phyloP scores from a whole-genome alignment of 1,140 invertebrate genomes.

The Procambarus clarkii region DNA sequence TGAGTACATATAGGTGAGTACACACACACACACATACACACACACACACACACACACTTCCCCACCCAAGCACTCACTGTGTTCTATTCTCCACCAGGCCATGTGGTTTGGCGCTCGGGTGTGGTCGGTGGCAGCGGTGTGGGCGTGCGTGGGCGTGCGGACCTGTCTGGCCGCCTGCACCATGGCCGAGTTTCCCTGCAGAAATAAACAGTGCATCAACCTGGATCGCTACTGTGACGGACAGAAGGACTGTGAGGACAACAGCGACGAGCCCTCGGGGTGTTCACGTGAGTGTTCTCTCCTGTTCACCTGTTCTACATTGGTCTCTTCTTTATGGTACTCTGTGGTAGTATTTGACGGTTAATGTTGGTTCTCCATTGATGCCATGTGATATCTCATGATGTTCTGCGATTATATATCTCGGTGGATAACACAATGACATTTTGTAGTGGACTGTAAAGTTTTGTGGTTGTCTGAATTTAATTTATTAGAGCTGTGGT shows the following conservation, averaged over 20 bases:
- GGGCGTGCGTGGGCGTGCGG: slow-evolving; percentile 31
- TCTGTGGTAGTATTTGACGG: too few relatives aligned
- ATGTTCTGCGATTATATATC: too few relatives aligned
- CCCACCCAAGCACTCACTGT: not conserved
- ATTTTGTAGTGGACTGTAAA: too few relatives aligned
- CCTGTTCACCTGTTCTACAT: not conserved
- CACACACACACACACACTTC: too few relatives aligned
- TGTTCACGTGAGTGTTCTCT: slow-evolving; percentile 67
- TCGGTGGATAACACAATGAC: too few relatives aligned
- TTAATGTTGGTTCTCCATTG: too few relatives aligned
- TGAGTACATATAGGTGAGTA: too few relatives aligned
- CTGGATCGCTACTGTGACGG: slow-evolving; percentile 72
- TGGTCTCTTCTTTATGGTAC: too few relatives aligned
- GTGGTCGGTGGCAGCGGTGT: slow-evolving; percentile 26
- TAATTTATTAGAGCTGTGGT: too few relatives aligned
- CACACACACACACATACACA: too few relatives aligned
- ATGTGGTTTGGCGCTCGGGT: slow-evolving; percentile 35
- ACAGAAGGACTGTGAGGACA: slow-evolving; percentile 67
- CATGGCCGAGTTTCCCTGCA: slow-evolving; percentile 70
- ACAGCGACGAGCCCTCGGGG: slow-evolving; percentile 70
- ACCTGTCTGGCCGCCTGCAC: slow-evolving; percentile 52
- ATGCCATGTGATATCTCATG: too few relatives aligned
- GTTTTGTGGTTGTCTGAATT: too few relatives aligned
- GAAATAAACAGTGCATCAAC: slow-evolving; percentile 72
- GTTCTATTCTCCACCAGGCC: not conserved